A percentile compares a stretch with the other conserved stretches of the same genome.
These are phyloP conservation scores for Nasonovia ribisnigri DNA, from an alignment of 2,888 invertebrate species.

Conservation along the genomic window DNA sequence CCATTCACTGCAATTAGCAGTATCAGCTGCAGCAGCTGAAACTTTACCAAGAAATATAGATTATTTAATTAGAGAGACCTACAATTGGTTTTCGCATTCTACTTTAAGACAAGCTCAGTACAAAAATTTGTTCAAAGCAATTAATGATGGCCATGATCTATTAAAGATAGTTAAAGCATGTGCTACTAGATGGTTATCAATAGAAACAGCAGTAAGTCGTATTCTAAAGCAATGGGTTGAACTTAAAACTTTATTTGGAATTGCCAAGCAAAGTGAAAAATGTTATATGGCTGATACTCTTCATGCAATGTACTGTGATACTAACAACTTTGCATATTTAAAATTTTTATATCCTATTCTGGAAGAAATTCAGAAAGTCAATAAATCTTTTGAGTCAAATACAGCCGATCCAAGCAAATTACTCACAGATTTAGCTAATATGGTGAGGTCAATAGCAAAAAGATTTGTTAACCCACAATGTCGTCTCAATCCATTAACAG, in stretches of 20 bases:
- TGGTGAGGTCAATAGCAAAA: not conserved
- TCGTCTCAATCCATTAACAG: not conserved
- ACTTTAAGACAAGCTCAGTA: not conserved
- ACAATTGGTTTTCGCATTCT: not conserved
- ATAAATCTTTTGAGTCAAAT: slow-evolving; percentile 67
- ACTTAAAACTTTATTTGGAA: slow-evolving; percentile 67
- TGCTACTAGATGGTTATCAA: not conserved
- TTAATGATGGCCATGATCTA: not conserved
- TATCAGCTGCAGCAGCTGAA: not conserved
- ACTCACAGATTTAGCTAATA: not conserved
- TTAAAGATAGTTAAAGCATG: not conserved
- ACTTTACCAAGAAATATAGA: slow-evolving; percentile 4
- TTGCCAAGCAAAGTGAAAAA: slow-evolving; percentile 67
- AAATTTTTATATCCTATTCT: slow-evolving; percentile 67
- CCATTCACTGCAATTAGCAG: not conserved
- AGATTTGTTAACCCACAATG: not conserved
- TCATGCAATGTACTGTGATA: slow-evolving; percentile 68
- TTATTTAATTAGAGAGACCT: not conserved
- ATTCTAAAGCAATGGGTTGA: slow-evolving; percentile 40
- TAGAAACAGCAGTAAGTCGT: slow-evolving; percentile 15
- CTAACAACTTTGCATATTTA: slow-evolving; percentile 68
- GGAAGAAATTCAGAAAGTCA: slow-evolving; percentile 67
- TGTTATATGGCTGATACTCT: slow-evolving; percentile 69
- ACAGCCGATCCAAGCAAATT: not conserved
- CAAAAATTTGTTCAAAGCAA: not conserved